Conservation (phyloP, 2,797 vertebrate species). For the Lutjanus argentimaculatus region DNA sequence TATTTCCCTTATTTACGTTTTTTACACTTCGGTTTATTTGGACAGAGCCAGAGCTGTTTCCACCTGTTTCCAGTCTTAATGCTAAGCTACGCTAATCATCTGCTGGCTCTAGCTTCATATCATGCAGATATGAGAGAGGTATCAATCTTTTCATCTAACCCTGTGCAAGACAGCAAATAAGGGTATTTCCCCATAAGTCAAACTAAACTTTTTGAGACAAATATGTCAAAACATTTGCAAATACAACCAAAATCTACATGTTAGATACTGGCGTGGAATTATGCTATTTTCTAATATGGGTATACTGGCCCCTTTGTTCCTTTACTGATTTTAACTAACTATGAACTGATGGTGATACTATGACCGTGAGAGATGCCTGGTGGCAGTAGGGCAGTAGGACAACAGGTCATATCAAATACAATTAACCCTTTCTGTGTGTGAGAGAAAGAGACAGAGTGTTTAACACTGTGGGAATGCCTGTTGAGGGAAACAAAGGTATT, state of each 20-base stretch:
- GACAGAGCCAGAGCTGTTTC: background rate
- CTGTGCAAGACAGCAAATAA: background rate
- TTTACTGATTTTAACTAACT: background rate
- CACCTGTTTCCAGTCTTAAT: background rate
- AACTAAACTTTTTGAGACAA: background rate
- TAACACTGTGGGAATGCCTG: constrained; percentile 64
- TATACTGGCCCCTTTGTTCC: constrained; percentile 1
- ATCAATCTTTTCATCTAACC: background rate
- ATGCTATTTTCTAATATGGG: background rate
- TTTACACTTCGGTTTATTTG: background rate
- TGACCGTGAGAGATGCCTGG: constrained; percentile 23
- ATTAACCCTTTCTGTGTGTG: constrained; percentile 19
- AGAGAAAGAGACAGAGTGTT: background rate
- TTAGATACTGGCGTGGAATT: too few species aligned
- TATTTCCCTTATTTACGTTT: background rate
- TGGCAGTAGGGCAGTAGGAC: constrained; percentile 41
- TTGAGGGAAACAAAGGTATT: constrained; percentile 65
- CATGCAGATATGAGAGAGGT: background rate
- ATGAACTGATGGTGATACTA: background rate
- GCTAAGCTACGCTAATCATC: background rate
- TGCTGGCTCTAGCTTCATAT: background rate
- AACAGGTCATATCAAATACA: constrained; percentile 17
- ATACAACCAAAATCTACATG: background rate
- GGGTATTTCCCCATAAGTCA: background rate
- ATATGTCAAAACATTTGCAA: background rate